Conservation (phyloP, 2,797 vertebrate species). For the Sebastes melanostomus region DNA sequence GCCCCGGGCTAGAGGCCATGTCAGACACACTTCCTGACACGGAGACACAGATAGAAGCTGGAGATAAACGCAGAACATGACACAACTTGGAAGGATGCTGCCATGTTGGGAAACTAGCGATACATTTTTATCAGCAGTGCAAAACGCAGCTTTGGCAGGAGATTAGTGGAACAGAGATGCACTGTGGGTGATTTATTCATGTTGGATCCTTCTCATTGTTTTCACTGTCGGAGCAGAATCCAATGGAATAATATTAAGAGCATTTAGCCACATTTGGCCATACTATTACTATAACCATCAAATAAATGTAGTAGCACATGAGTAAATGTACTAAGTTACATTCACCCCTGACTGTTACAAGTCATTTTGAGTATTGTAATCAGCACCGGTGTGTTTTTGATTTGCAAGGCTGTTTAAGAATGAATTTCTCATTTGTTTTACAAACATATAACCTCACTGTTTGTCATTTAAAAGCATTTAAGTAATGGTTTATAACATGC, state of each 20-base stretch:
- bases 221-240: background rate
- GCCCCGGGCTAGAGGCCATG: conserved; percentile 57
- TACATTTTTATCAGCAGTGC: conserved; percentile 40
- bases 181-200: conserved; percentile 21
- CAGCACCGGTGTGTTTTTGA: background rate
- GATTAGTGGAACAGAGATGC: conserved; percentile 23
- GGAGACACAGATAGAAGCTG: conserved; percentile 57
- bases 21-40: conserved; percentile 75
- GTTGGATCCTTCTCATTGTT: conserved; percentile 13
- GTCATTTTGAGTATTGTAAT: background rate
- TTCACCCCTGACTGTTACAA: background rate
- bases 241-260: background rate
- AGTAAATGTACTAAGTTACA: background rate
- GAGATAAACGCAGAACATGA: conserved; percentile 62
- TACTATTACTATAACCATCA: background rate
- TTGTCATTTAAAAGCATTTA: background rate
- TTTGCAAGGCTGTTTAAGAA: too few relatives aligned
- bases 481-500: background rate
- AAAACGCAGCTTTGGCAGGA: conserved; percentile 18
- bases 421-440: background rate
- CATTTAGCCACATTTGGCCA: background rate
- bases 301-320: background rate
- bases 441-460: background rate
- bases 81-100: conserved; percentile 51
- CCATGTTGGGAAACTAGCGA: background rate